Conservation (phyloP, 2,797 vertebrate genomes). For the Sus cebifrons region DNA sequence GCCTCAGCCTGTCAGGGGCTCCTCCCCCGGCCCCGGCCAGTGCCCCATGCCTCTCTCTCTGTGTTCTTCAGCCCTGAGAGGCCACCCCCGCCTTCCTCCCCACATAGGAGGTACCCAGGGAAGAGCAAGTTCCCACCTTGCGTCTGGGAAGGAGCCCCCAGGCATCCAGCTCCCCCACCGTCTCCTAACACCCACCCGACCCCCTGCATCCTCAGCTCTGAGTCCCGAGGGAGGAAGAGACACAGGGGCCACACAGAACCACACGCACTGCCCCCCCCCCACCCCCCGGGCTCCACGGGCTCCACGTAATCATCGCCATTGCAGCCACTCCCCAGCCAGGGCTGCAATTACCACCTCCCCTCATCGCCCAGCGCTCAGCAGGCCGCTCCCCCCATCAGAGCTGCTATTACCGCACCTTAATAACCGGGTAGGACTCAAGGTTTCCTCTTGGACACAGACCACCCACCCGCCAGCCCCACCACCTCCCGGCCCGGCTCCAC, state of each 20-base stretch:
- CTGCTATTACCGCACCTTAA: constrained; percentile 79
- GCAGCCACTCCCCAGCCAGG: constrained; percentile 66
- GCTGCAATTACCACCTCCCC: constrained; percentile 82
- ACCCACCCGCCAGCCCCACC: constrained; percentile 77
- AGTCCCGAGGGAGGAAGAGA: background rate
- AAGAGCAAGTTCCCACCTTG: background rate
- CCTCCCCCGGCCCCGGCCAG: no score
- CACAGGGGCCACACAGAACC: background rate
- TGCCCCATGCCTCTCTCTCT: no score
- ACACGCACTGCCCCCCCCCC: background rate
- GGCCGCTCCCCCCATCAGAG: constrained; percentile 57
- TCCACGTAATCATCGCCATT: constrained; percentile 41
- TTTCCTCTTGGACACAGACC: constrained; percentile 76
- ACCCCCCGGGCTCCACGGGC: background rate
- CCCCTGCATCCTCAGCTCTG: background rate
- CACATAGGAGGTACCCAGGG: no score
- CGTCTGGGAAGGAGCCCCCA: background rate
- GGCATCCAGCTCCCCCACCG: background rate
- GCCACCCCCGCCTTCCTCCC: background rate
- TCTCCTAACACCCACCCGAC: background rate
- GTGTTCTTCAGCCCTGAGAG: background rate
- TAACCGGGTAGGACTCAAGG: constrained; percentile 69
- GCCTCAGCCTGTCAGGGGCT: background rate
- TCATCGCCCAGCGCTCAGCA: constrained; percentile 69
- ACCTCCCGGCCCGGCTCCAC: background rate